A percentile compares a stretch with the other conserved stretches of the same genome.
phyloP scores from a whole-genome alignment of 35 echinoderm and acorn worm genomes.

The Patiria miniata region DNA sequence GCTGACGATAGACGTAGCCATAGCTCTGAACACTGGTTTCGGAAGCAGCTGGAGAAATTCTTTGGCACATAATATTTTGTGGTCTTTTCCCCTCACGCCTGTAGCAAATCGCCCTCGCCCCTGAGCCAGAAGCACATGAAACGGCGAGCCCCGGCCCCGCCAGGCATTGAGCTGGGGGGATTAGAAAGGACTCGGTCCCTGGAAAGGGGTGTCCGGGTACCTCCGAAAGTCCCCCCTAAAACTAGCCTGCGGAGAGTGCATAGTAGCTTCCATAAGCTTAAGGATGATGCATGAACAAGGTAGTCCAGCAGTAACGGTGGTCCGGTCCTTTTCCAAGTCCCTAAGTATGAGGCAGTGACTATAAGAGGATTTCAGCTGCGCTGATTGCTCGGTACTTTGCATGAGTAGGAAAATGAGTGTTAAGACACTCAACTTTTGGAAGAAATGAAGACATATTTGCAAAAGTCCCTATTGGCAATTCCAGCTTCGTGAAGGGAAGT shows the following conservation, averaged over 20 bases:
- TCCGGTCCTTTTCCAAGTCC: neutral
- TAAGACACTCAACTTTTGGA: too few relatives aligned
- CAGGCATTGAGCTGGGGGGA: neutral
- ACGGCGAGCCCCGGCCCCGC: constrained; percentile 2
- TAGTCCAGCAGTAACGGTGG: neutral
- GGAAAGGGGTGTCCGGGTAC: neutral
- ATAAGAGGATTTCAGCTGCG: too few relatives aligned
- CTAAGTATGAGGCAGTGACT: too few relatives aligned
- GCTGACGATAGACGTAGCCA: too few relatives aligned
- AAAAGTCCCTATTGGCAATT: too few relatives aligned
- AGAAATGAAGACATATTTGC: too few relatives aligned
- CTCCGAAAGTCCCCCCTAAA: constrained; percentile 4
- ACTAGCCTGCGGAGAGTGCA: constrained; percentile 17
- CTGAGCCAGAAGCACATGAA: constrained; percentile 6
- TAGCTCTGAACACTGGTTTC: too few relatives aligned
- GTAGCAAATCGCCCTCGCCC: constrained; percentile 4
- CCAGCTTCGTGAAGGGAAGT: too few relatives aligned
- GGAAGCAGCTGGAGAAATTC: too few relatives aligned
- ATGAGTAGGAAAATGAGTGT: too few relatives aligned
- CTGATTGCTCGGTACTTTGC: too few relatives aligned
- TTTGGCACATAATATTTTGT: neutral
- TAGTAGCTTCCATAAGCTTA: neutral
- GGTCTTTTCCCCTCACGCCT: neutral
- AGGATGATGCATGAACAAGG: constrained; percentile 22
- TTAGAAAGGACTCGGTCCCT: neutral